Evolutionary conservation across 2,113 vertebrate species (phyloP).

Genomic region (Petaurus breviceps): DNA sequence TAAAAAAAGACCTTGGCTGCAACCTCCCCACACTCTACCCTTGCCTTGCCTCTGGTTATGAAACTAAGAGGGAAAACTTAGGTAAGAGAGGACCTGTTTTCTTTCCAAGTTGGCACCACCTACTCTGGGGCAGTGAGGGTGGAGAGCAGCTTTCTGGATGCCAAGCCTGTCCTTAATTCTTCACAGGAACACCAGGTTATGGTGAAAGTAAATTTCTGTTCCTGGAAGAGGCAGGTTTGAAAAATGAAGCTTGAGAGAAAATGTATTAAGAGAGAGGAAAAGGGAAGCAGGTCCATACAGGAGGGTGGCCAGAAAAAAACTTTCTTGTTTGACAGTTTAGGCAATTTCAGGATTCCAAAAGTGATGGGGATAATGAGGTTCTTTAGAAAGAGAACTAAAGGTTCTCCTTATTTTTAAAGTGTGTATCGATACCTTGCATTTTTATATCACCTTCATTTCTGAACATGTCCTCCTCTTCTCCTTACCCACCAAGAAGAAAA

Average conservation of each 20-base stretch:
- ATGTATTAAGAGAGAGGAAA: neutral
- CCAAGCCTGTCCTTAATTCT: neutral
- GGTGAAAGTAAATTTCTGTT: neutral
- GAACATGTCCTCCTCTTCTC: neutral
- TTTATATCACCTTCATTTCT: neutral
- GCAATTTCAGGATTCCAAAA: neutral
- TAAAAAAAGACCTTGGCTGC: neutral
- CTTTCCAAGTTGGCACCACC: conserved; percentile 9
- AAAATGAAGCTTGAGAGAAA: conserved; percentile 14
- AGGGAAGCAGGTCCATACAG: neutral
- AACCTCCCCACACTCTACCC: neutral
- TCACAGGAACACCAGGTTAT: neutral
- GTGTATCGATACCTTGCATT: neutral
- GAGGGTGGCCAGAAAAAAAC: neutral
- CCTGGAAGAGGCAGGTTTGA: neutral
- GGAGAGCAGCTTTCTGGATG: conserved; percentile 13
- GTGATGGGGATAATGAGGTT: neutral
- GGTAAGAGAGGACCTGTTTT: neutral
- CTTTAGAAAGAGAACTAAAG: neutral
- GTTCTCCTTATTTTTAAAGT: neutral
- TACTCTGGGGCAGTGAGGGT: neutral
- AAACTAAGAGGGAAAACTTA: neutral
- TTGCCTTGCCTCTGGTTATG: conserved; percentile 14
- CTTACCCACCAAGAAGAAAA: neutral
- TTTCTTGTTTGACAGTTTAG: neutral